Percentiles rank a stretch among this genome's conserved stretches.
These are phyloP conservation scores for Cetonia aurata DNA, from an alignment of 2,888 invertebrate genomes.

Conservation along the genomic window DNA sequence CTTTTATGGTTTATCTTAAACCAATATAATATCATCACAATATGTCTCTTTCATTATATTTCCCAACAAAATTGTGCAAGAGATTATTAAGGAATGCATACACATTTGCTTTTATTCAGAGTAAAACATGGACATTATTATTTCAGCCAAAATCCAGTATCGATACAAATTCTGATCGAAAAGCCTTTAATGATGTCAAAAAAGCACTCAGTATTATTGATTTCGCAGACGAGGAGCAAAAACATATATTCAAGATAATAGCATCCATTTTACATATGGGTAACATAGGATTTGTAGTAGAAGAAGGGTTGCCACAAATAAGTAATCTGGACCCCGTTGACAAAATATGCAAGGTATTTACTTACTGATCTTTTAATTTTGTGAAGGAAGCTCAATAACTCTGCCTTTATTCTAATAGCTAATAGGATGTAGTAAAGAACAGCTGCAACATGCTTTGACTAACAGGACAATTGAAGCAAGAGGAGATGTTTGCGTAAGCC, in stretches of 20 bases:
- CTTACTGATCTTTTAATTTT: not conserved
- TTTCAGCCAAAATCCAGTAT: slow-evolving; percentile 66
- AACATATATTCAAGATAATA: slow-evolving; percentile 84
- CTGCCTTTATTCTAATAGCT: slow-evolving; percentile 26
- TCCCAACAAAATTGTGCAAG: no score
- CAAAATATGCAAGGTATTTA: slow-evolving; percentile 76
- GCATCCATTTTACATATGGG: slow-evolving; percentile 88
- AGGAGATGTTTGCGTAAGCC: slow-evolving; percentile 85
- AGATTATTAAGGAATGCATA: no score
- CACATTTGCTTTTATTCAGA: no score
- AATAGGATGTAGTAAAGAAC: slow-evolving; percentile 77
- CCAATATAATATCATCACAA: no score
- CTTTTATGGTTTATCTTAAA: no score
- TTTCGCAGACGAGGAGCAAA: slow-evolving; percentile 78
- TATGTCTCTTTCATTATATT: no score
- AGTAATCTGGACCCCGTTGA: slow-evolving; percentile 74
- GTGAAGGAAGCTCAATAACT: not conserved
- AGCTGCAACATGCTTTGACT: slow-evolving; percentile 80
- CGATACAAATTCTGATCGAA: slow-evolving; percentile 72
- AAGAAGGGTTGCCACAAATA: slow-evolving; percentile 79
- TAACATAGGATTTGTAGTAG: slow-evolving; percentile 84
- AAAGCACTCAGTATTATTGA: slow-evolving; percentile 85
- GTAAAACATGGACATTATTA: not conserved
- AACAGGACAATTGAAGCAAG: slow-evolving; percentile 89
- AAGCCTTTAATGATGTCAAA: slow-evolving; percentile 77